Base-by-base conservation (phyloP, 1,140 invertebrate genomes). In the Drosophila guanche region DNA sequence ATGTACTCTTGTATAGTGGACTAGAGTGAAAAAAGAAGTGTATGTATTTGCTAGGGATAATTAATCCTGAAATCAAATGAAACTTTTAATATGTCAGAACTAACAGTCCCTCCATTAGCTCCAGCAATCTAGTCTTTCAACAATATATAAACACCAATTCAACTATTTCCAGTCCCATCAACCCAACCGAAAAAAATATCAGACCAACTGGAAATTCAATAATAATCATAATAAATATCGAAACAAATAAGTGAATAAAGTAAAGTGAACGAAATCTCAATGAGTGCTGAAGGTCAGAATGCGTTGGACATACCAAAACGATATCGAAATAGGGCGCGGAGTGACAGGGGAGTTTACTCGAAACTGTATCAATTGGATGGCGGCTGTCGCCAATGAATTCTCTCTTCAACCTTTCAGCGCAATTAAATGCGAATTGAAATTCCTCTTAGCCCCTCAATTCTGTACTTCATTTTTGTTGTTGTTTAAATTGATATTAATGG, bases 221-320 rank as follows among this genome's bases (percentile, higher is more conserved):
- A 79, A 83, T 63, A 85, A 79, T 79, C 66, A 79, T 61, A 63
- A 84, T 79, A 79, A 79, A 79, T 80, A 86, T 73, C 69, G 48
- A 56, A 63, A 80, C 63, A 66, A 84, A 62, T 61, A 61, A 63
- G 62, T 29, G 60, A 42, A 53, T 59, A 46, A 51, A 37, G 60
- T 67, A 46, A 61, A 65, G 53, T 51, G 51, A 56, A 73, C 69
- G 46, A 63, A 80, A 85, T 75, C 71, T 85, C 85, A 89, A 89
- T 90, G 85, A 89, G 68, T 78, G 77, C 48, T 81, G 85, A 89
- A 89, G 85, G 85, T 89, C 86, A 81, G 60, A 89, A 89, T 79
- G 83, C 83, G 89, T 88, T 55, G 71, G 57, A 59, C 48, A 75
- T 53, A 76, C 81, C 69, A 83, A 78, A 78, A 71, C 68, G 69